These are phyloP conservation scores for Sebastes wilsoni DNA, from an alignment of 2,797 vertebrate genomes.

Conservation along the genomic window DNA sequence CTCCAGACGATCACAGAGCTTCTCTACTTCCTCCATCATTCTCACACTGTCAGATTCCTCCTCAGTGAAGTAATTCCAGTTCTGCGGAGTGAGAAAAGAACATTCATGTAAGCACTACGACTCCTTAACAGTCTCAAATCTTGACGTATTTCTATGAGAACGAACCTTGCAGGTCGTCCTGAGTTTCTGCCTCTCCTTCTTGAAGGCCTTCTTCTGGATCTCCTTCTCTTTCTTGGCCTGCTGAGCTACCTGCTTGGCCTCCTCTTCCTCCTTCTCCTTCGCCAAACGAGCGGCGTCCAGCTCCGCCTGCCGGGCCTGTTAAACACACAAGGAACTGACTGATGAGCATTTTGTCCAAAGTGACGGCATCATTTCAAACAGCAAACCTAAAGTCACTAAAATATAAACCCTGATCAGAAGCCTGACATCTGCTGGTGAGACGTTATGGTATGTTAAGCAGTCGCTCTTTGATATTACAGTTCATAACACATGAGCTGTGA, in stretches of 20 bases:
- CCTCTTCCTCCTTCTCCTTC: conserved; percentile 96
- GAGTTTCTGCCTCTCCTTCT: conserved; percentile 97
- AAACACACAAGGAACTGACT: not conserved
- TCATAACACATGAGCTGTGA: not conserved
- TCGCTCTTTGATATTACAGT: not conserved
- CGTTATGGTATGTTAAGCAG: not conserved
- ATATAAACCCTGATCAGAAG: not conserved
- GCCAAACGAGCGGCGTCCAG: conserved; percentile 89
- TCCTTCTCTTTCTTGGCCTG: conserved; percentile 97
- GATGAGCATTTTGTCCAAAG: not conserved
- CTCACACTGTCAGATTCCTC: conserved; percentile 92
- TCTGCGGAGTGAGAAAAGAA: conserved; percentile 75
- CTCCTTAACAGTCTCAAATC: not conserved
- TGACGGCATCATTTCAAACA: too few species aligned
- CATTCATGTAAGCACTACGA: accelerated
- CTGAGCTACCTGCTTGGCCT: conserved; percentile 90
- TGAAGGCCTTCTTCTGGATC: conserved; percentile 97
- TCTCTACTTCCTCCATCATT: conserved; percentile 99
- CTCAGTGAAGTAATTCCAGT: conserved; percentile 97
- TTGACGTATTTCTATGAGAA: too few species aligned
- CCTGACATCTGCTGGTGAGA: not conserved
- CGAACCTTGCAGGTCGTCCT: conserved; percentile 95
- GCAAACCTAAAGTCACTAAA: too few species aligned
- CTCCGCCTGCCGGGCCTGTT: conserved; percentile 92
- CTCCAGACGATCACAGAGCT: conserved; percentile 96